These are phyloP conservation scores for Anarhynchus alexandrinus DNA, from an alignment of 2,113 vertebrate genomes.

Conservation along the genomic window DNA sequence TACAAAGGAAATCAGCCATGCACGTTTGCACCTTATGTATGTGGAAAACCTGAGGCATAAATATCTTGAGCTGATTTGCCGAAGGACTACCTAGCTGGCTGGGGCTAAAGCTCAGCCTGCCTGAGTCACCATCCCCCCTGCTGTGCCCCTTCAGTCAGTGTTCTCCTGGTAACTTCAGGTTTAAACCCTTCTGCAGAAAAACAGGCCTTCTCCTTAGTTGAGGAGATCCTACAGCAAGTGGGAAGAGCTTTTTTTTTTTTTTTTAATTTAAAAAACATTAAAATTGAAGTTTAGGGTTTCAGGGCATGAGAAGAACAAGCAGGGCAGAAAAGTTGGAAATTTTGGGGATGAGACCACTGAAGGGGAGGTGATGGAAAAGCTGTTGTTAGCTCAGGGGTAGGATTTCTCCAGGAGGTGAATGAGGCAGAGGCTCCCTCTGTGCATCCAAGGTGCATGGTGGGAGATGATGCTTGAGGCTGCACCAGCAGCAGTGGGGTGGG, in stretches of 20 bases:
- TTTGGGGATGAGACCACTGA: background rate
- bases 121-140: background rate
- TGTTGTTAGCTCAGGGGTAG: background rate
- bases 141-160: background rate
- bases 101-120: background rate
- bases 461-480: background rate
- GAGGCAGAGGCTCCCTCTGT: background rate
- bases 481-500: background rate
- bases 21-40: background rate
- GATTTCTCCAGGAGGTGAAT: background rate
- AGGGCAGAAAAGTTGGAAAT: background rate
- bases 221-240: background rate
- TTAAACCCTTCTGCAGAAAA: background rate
- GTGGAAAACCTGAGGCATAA: background rate
- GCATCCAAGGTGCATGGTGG: accelerated
- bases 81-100: background rate
- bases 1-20: background rate
- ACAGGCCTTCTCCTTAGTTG: background rate
- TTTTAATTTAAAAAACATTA: background rate
- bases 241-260: background rate
- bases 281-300: background rate
- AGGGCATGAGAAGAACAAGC: background rate
- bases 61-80: background rate
- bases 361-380: background rate
- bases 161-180: background rate